Evolutionary conservation across 2,888 invertebrate genomes (phyloP).

Genomic region (Chrysodeixis includens): DNA sequence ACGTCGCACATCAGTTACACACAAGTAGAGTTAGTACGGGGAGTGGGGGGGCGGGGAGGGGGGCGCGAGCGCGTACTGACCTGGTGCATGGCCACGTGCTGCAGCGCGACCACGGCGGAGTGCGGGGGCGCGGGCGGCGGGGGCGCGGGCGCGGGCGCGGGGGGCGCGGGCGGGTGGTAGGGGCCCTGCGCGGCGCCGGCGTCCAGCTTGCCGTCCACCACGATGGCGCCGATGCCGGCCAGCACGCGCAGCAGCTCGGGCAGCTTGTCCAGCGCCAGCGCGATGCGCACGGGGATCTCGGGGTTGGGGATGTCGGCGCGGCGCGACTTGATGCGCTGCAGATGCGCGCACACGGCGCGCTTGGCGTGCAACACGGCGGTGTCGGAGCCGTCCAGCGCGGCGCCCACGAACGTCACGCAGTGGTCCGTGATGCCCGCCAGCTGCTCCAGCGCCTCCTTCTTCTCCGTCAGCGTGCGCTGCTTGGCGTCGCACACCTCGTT

Average conservation of each 20-base stretch:
- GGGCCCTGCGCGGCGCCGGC: conserved; percentile 74
- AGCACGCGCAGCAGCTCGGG: conserved; percentile 94
- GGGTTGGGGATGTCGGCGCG: conserved; percentile 97
- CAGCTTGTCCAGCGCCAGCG: conserved; percentile 94
- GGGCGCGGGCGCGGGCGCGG: conserved; percentile 46
- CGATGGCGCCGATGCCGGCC: conserved; percentile 93
- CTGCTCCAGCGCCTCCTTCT: conserved; percentile 94
- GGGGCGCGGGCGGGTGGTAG: conserved; percentile 70
- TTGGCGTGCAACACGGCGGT: conserved; percentile 95
- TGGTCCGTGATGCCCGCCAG: conserved; percentile 96
- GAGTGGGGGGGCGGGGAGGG: background rate
- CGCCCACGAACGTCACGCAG: conserved; percentile 95
- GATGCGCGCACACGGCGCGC: conserved; percentile 91
- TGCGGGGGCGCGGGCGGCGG: conserved; percentile 61
- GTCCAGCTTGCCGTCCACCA: conserved; percentile 95
- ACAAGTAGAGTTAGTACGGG: background rate
- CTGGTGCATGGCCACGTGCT: conserved; percentile 85
- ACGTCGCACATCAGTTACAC: conserved; percentile 36
- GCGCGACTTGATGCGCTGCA: conserved; percentile 94
- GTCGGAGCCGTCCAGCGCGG: conserved; percentile 94
- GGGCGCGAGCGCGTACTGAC: conserved; percentile 51
- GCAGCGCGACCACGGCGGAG: conserved; percentile 80
- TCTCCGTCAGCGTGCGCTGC: conserved; percentile 94
- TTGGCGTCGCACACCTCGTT: conserved; percentile 93
- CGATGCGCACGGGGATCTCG: conserved; percentile 95